Base-by-base conservation (phyloP, 2,797 vertebrate genomes). In the Danio tinwini region DNA sequence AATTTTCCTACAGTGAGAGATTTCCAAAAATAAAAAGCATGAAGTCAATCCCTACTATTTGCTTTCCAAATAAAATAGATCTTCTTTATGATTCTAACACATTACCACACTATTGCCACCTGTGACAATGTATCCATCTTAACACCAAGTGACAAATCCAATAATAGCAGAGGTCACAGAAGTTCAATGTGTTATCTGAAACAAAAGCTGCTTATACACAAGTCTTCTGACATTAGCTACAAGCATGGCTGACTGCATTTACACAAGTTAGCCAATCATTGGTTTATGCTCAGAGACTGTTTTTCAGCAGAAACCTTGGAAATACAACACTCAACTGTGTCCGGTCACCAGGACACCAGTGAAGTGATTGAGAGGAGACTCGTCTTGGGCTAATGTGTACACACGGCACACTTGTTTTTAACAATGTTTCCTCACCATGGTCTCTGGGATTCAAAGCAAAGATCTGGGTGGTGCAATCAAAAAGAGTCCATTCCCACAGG, bases 181-280 rank as follows among this genome's bases (percentile, higher is more conserved):
- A 9, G 37, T 40, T n/a, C 39, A 73, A 9, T 42, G 61, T 37
- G 49, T 55, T 56, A 17, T 65, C 59, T 72, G 8, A 56, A 72
- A 64, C 19, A 73, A 80, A 73, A 80, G 69, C 59, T 45, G 40
- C 40, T 80, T 64, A 63, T 6, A 56, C 62, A 12, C 55, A 65
- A 80, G 16, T 49, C 50, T 0, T 37, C 19, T 56, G 8, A 19
- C 49, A 45, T 63, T 45, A 73, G 40, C 49, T 70, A 29, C 7
- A n/a, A 50, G 45, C 29, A 37, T 53, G 40, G 50, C 14, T 55
- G 14, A 55, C 17, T 65, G 40, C 7, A 5, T 78, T 61, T 70
- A 17, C 17, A 44, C 9, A 74, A 44, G 55, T 50, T 42, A 59
- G n/a, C 55, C 64, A 78, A 78, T 50, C 29, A 16, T 17, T 49